These are phyloP conservation scores for Pristionchus japonicus DNA, from an alignment of 2,888 invertebrate species.

Conservation along the genomic window DNA sequence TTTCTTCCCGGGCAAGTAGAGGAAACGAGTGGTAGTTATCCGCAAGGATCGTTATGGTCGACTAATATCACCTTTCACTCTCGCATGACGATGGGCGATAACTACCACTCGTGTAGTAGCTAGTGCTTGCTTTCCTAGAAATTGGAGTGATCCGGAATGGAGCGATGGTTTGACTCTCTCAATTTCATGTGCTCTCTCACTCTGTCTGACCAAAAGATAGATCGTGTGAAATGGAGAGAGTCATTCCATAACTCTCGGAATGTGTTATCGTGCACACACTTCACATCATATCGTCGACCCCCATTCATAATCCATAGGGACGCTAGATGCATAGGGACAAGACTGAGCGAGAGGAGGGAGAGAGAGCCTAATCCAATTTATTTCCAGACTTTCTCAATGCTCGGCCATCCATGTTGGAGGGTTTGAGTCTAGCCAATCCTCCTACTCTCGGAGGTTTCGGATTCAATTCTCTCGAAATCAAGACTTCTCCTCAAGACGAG, in stretches of 20 bases:
- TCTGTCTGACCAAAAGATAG: no score
- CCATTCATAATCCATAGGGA: slow-evolving; percentile 19
- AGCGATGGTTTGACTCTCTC: no score
- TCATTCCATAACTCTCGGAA: not conserved
- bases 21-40: not conserved
- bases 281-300: slow-evolving; percentile 10
- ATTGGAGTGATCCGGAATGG: not conserved
- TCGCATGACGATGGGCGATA: not conserved
- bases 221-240: no score
- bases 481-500: no score
- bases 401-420: not conserved
- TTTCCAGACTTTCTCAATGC: slow-evolving; percentile 13
- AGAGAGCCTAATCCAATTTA: not conserved
- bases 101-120: not conserved
- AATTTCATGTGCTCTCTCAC: no score
- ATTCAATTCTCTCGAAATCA: not conserved
- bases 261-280: not conserved
- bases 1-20: not conserved
- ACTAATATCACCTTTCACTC: not conserved
- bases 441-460: not conserved
- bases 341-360: no score
- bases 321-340: not conserved
- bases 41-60: not conserved
- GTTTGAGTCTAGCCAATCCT: not conserved
- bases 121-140: not conserved